Evolutionary conservation across 2,113 vertebrate species (phyloP).

Genomic region (Chinchilla lanigera): DNA sequence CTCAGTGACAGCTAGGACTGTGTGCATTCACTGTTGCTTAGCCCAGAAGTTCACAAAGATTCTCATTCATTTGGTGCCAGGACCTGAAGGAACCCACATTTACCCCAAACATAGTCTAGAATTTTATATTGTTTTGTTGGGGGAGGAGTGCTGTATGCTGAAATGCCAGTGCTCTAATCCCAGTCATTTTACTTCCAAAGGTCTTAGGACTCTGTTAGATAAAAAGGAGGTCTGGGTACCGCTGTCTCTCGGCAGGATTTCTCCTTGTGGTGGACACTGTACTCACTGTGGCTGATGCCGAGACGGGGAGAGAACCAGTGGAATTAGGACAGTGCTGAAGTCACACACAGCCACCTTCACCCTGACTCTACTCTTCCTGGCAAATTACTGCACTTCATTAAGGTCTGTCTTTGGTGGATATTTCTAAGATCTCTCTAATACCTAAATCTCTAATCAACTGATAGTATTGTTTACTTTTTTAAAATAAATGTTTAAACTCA

Average conservation of each 20-base stretch:
- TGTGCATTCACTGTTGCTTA: background rate
- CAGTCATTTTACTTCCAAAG: conserved; percentile 30
- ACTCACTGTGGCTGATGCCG: background rate
- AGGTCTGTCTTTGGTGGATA: background rate
- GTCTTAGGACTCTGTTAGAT: background rate
- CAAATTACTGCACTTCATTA: background rate
- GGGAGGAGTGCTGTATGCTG: background rate
- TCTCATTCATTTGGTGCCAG: conserved; percentile 51
- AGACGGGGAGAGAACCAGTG: background rate
- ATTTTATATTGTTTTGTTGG: conserved; percentile 35
- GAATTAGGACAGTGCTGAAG: background rate
- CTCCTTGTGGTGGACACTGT: background rate
- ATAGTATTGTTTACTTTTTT: background rate
- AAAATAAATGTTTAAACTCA: background rate
- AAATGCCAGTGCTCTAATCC: background rate
- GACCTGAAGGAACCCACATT: background rate
- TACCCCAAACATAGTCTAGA: background rate
- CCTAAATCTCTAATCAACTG: background rate
- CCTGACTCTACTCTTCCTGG: background rate
- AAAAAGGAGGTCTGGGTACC: background rate
- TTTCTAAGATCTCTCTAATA: background rate
- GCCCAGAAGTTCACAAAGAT: background rate
- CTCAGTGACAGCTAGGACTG: background rate
- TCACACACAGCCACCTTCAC: background rate
- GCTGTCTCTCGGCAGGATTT: background rate